Evolutionary conservation across 2,113 vertebrate genomes (phyloP).

Genomic region (Zingel zingel): DNA sequence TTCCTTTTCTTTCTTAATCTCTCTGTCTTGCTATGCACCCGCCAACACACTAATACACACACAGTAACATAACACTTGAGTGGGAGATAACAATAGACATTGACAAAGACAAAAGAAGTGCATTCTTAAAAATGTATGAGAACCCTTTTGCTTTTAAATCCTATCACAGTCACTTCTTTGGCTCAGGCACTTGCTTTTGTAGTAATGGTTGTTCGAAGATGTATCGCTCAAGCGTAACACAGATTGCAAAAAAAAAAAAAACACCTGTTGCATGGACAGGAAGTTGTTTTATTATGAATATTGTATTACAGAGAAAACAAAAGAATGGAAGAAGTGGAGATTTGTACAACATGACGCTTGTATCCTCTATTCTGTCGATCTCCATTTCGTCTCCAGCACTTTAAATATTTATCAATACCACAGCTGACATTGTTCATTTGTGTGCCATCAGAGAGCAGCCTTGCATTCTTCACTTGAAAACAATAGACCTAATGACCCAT

Average conservation of each 20-base stretch:
- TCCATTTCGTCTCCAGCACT: constrained; percentile 63
- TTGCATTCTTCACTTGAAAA: constrained; percentile 63
- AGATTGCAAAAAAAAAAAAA: neutral
- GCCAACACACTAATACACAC: neutral
- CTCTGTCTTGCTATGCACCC: neutral
- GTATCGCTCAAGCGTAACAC: neutral
- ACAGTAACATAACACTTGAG: constrained; percentile 15
- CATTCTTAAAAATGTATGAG: constrained; percentile 73
- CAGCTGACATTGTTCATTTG: constrained; percentile 74
- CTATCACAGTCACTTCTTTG: constrained; percentile 29
- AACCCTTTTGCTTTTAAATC: constrained; percentile 45
- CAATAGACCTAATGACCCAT: constrained; percentile 68
- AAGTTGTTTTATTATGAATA: constrained; percentile 77
- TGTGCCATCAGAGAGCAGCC: constrained; percentile 51
- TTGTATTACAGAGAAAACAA: constrained; percentile 74
- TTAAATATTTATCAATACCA: constrained; percentile 82
- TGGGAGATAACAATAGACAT: constrained; percentile 68
- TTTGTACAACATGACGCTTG: constrained; percentile 64
- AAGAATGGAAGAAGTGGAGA: constrained; percentile 62
- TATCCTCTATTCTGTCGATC: constrained; percentile 43
- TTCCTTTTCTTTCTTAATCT: constrained; percentile 22
- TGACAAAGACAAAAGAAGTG: constrained; percentile 59
- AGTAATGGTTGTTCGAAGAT: constrained; percentile 30
- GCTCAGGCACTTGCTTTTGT: constrained; percentile 15
- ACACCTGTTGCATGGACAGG: constrained; percentile 45